Evolutionary conservation across 1,140 invertebrate species (phyloP).

Genomic region (Pomacea maculata): DNA sequence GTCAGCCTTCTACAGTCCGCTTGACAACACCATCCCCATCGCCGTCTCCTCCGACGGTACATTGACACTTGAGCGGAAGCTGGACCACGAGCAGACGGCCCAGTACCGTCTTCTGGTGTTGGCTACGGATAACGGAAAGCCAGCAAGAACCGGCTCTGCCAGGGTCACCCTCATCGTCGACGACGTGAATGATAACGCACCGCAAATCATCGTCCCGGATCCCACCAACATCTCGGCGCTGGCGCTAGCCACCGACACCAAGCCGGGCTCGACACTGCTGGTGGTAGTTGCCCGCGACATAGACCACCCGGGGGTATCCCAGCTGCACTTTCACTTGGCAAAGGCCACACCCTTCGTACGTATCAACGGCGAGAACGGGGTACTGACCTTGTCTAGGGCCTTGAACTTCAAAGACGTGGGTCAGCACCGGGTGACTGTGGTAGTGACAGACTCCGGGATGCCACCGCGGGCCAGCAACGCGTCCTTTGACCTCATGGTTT

Average conservation of each 20-base stretch:
- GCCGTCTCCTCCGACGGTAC: slow-evolving; percentile 29
- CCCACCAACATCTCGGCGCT: slow-evolving; percentile 43
- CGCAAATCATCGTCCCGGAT: slow-evolving; percentile 81
- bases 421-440: slow-evolving; percentile 25
- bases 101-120: slow-evolving; percentile 35
- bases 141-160: slow-evolving; percentile 30
- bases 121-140: slow-evolving; percentile 33
- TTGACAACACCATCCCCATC: slow-evolving; percentile 22
- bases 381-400: slow-evolving; percentile 20
- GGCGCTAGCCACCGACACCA: slow-evolving; percentile 21
- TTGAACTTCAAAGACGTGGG: slow-evolving; percentile 28
- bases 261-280: slow-evolving; percentile 20
- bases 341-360: slow-evolving; percentile 14
- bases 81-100: slow-evolving; percentile 38
- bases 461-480: slow-evolving; percentile 27
- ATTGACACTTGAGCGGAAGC: slow-evolving; percentile 21
- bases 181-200: slow-evolving; percentile 91
- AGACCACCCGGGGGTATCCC: neutral
- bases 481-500: slow-evolving; percentile 31
- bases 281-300: slow-evolving; percentile 26
- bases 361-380: slow-evolving; percentile 22
- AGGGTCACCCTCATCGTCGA: slow-evolving; percentile 75
- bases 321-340: slow-evolving; percentile 5
- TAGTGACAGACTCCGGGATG: slow-evolving; percentile 29
- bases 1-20: slow-evolving; percentile 21